Percentiles rank a stretch among this genome's conserved stretches.
Evolutionary conservation across 92 coral and sea anemone species (phyloP).

Genomic region (Paragorgia papillata): DNA sequence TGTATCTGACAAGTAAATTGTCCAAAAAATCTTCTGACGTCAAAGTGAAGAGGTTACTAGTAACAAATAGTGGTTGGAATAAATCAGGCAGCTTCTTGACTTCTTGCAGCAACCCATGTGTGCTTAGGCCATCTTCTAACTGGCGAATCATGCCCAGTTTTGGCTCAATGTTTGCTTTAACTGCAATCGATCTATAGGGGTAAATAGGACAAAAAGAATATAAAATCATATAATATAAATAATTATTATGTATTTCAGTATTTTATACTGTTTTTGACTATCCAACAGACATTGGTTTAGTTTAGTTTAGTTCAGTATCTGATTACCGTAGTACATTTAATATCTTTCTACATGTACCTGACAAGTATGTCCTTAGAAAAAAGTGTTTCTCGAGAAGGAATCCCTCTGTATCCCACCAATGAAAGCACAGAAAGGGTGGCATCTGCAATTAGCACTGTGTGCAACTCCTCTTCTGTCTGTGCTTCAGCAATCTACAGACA

Average conservation of each 20-base stretch:
- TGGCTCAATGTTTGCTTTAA: slow-evolving; percentile 28
- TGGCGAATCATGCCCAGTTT: slow-evolving; percentile 10
- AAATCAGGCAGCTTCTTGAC: slow-evolving; percentile 6
- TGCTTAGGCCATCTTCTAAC: neutral
- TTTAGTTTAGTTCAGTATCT: no score
- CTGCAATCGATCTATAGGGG: slow-evolving; percentile 6
- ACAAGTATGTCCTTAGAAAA: slow-evolving; percentile 31
- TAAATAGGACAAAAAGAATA: no score
- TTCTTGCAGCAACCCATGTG: slow-evolving; percentile 8
- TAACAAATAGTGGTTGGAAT: slow-evolving; percentile 22
- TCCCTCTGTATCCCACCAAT: slow-evolving; percentile 28
- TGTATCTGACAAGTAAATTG: slow-evolving; percentile 7
- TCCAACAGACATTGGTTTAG: no score
- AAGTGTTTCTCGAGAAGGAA: slow-evolving; percentile 26
- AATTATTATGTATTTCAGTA: no score
- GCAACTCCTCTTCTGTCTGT: slow-evolving; percentile 21
- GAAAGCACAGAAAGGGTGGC: slow-evolving; percentile 17
- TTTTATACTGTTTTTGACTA: no score
- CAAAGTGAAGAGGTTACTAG: slow-evolving; percentile 16
- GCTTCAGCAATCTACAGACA: neutral
- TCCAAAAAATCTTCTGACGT: slow-evolving; percentile 14
- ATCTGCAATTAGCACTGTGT: neutral
- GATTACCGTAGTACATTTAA: no score
- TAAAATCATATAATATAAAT: no score
- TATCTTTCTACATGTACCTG: no score